A percentile compares a stretch with the other conserved stretches of the same genome.
phyloP scores from a whole-genome alignment of 2,888 invertebrate genomes.

The Amphimallon solstitiale region DNA sequence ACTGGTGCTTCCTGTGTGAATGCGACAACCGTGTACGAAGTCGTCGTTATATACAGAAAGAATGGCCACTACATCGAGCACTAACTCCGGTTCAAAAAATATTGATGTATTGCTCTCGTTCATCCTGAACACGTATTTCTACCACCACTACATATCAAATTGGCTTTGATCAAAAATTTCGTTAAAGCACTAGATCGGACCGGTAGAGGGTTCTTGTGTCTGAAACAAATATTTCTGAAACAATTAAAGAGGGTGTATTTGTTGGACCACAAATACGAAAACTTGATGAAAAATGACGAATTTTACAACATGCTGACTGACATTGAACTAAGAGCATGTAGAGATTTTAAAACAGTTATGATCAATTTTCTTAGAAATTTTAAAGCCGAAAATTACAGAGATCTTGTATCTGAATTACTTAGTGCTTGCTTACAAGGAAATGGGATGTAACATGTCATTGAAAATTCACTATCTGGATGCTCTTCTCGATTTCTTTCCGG shows the following conservation, averaged over 20 bases:
- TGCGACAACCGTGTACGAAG: constrained; percentile 44
- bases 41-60: constrained; percentile 16
- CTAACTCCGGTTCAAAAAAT: constrained; percentile 12
- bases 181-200: too few relatives aligned
- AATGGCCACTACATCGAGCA: background rate
- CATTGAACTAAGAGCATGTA: constrained; percentile 13
- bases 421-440: background rate
- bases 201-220: constrained; percentile 15
- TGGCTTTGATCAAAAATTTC: too few relatives aligned
- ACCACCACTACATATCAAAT: too few relatives aligned
- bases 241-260: constrained; percentile 35
- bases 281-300: too few relatives aligned
- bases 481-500: constrained; percentile 50
- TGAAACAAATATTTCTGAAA: constrained; percentile 37
- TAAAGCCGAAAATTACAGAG: constrained; percentile 37
- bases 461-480: constrained; percentile 29
- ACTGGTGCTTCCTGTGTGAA: too few relatives aligned
- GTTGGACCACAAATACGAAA: constrained; percentile 37
- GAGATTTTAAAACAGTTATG: background rate
- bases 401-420: background rate
- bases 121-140: too few relatives aligned
- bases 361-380: constrained; percentile 41
- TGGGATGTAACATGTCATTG: background rate
- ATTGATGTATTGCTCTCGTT: constrained; percentile 25
- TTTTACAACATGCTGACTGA: constrained; percentile 20